Conservation (phyloP, 2,888 invertebrate genomes). For the Orthosia gracilis region DNA sequence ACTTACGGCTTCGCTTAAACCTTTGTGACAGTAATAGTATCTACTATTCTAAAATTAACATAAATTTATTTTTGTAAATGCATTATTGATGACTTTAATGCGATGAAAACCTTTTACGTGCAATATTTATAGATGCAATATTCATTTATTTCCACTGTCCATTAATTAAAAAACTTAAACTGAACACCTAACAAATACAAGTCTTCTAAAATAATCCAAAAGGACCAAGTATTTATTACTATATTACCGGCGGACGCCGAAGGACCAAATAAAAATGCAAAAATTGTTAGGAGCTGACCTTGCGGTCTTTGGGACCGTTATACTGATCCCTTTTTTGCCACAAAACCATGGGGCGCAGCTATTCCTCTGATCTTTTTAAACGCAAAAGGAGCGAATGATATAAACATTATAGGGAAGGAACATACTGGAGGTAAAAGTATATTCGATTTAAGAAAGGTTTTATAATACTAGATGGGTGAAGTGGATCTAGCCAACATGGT, state of each 20-base stretch:
- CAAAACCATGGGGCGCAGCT: constrained; percentile 83
- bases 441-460: background rate
- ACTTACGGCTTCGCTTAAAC: background rate
- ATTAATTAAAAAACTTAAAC: background rate
- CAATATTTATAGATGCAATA: too few species aligned
- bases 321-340: constrained; percentile 74
- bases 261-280: constrained; percentile 74
- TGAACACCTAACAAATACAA: constrained; percentile 20
- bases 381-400: constrained; percentile 86
- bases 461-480: too few species aligned
- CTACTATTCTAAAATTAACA: too few species aligned
- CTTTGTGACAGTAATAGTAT: too few species aligned
- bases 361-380: constrained; percentile 88
- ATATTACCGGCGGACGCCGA: constrained; percentile 53
- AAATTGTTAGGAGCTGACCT: constrained; percentile 85
- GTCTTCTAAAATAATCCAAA: constrained; percentile 32
- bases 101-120: background rate
- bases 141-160: background rate
- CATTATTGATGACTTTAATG: background rate
- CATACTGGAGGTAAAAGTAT: constrained; percentile 62
- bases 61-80: too few species aligned
- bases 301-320: constrained; percentile 72
- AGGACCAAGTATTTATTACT: constrained; percentile 53
- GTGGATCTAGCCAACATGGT: background rate
- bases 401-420: constrained; percentile 70